Conservation (phyloP, 2,797 vertebrate species). For the Lutjanus argentimaculatus region DNA sequence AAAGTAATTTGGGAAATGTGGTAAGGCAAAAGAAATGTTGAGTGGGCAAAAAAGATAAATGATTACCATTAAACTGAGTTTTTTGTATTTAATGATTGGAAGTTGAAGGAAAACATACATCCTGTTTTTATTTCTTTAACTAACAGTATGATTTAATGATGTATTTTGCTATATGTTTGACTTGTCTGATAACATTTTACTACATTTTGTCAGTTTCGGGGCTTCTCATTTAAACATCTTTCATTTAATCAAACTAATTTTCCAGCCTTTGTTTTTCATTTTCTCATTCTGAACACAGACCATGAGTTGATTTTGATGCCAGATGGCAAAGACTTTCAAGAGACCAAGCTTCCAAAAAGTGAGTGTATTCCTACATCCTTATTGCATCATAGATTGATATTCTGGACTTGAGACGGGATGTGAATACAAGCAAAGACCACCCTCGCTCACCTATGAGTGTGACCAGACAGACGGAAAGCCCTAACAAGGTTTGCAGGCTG, state of each 20-base stretch:
- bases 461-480: slow-evolving; percentile 86
- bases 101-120: neutral
- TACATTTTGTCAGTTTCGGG: neutral
- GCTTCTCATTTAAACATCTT: neutral
- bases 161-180: neutral
- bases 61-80: neutral
- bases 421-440: neutral
- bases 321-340: neutral
- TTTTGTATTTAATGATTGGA: neutral
- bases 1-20: too few relatives aligned
- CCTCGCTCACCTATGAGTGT: slow-evolving; percentile 88
- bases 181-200: neutral
- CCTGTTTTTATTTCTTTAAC: too few relatives aligned
- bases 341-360: slow-evolving; percentile 18
- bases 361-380: neutral
- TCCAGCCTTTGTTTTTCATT: neutral
- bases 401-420: neutral
- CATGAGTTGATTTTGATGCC: neutral
- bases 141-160: neutral
- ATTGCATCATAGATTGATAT: neutral
- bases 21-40: neutral
- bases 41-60: too few relatives aligned
- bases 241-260: slow-evolving; percentile 1
- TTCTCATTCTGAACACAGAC: neutral
- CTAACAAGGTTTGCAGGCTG: slow-evolving; percentile 87